Base-by-base conservation (phyloP, 2,888 invertebrate genomes). In the Dysmachus trigonus region DNA sequence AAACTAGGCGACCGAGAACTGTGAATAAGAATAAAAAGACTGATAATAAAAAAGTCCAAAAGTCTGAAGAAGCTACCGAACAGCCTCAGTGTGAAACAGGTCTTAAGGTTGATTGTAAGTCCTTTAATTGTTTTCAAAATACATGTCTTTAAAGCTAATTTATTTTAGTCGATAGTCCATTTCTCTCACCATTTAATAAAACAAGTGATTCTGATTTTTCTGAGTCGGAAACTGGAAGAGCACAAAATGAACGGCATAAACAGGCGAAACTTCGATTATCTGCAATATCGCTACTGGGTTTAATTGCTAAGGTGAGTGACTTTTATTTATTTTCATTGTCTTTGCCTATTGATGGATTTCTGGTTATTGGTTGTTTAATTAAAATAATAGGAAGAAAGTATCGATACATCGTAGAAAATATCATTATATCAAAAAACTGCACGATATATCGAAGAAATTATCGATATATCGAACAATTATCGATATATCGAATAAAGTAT, bases 201-300 rank as follows among this genome's bases (percentile, higher is more conserved):
- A 95, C 94, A 0, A 95, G 95, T 88, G 95, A 95, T 89, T 95
- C 95, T 0, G 95, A 95, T 90, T 93, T 94, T 91, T 95, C 95
- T 0, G 95, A 95, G 90, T 91, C 93, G 0, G 95, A 95, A 89
- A 93, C 91, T 85, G 93, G 92, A 22, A 90, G 90, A 87, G 88
- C 88, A 30, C 88, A 88, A 72, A 88, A 88, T 51, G 90, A 90
- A n/a, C 92, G 92, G 74, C 93, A 93, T 87, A 93, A 93, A n/a
- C 93, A 94, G 89, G 93, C 94, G 15, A 94, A 94, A 91, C 94
- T 96, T 1, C 93, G 96, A 74, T 94, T 95, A 89, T 94, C 95
- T 88, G 95, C 96, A 7, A 92, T 95, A 0, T 93, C 93, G 88
- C 90, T 96, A 82, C 92, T 96, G 31, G 92, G 94, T 6, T 92